Base-by-base conservation (phyloP, 1,140 invertebrate species). In the Hetaerina americana region DNA sequence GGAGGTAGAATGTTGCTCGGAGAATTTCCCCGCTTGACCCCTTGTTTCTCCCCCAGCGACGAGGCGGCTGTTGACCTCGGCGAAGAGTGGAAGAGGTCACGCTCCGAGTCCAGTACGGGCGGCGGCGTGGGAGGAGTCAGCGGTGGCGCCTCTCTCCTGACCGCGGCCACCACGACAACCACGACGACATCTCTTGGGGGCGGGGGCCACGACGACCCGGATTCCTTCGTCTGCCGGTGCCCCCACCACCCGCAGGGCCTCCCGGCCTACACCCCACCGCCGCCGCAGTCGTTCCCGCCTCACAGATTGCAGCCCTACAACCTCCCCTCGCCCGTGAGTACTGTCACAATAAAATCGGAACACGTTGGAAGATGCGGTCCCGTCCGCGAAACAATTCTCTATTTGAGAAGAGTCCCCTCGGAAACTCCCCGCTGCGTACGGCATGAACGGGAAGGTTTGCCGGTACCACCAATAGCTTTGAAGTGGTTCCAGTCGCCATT, bases 101-200 rank as follows among this genome's bases (percentile, higher is more conserved):
- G 91, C 73, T 91, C 89, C 26, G 90, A 93, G 79, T 92, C 90
- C 15, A 87, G 85, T 69, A 84, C 84, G 0, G 66, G 68, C 22
- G 71, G 89, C 86, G 0, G 87, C 83, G 27, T 89, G 90, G 76
- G 85, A 85, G 26, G 90, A 92, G 76, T 57, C 15, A 57, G 40
- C 10, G 40, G 40, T 57, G 40, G 40, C 40, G 40, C 40, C 3
- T 57, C 40, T n/a, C 40, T 57, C 40, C 40, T 57, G 3, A 57
- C 40, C 1, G 40, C 40, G 40, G 40, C 40, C 40, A 57, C 40
- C 10, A 57, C 40, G 15, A 57, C 40, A 57, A 57, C 40, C 22
- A 57, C 40, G 2, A 57, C 40, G 15, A 57, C 40, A 12, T 57
- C 40, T n/a, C 40, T 57, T n/a, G 40, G 40, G 40, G 40, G 40